Base-by-base conservation (phyloP, 2,888 invertebrate species). In the Aspidiotus destructor region DNA sequence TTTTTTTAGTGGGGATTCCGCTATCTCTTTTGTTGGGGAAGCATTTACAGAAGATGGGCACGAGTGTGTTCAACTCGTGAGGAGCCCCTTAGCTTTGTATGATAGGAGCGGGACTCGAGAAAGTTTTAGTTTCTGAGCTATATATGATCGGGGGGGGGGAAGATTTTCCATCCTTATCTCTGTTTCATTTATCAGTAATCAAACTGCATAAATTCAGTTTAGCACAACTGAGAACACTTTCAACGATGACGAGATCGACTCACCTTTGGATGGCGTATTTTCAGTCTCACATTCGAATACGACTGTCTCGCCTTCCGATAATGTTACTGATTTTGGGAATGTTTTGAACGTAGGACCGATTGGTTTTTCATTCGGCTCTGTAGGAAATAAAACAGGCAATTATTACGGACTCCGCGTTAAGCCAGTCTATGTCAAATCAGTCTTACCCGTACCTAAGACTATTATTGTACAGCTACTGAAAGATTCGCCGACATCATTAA, bases 401-500 rank as follows among this genome's bases (percentile, higher is more conserved):
- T n/a, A 57, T 17, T 17, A 57, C 57, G 7, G 28, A 48, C 11
- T 48, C 6, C 48, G 48, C 48, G 48, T 2, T 48, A 1, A 48
- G 48, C 48, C 48, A 48, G n/a, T 3, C 48, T 48, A 48, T 48
- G 48, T 6, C 11, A 48, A 3, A 13, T 48, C 48, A 28, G 28
- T 28, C 48, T 48, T 3, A 48, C 48, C 48, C n/a, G 48, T 77
- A 82, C 84, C 83, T 70, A 84, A 77, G 70, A 95, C 93, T 75
- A 87, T 86, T 71, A 96, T 83, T 72, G 92, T 87, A 79, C 94
- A 93, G 74, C 90, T 90, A 76, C 92, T 92, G 83, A 93, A 93
- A 73, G 91, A 89, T 79, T 93, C 94, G 72, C 93, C 94, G 64
- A 87, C 87, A 79, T 94, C 90, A 80, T 94, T 96, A 81, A 93